These are phyloP conservation scores for Hyla sarda DNA, from an alignment of 2,113 vertebrate genomes.

Conservation along the genomic window DNA sequence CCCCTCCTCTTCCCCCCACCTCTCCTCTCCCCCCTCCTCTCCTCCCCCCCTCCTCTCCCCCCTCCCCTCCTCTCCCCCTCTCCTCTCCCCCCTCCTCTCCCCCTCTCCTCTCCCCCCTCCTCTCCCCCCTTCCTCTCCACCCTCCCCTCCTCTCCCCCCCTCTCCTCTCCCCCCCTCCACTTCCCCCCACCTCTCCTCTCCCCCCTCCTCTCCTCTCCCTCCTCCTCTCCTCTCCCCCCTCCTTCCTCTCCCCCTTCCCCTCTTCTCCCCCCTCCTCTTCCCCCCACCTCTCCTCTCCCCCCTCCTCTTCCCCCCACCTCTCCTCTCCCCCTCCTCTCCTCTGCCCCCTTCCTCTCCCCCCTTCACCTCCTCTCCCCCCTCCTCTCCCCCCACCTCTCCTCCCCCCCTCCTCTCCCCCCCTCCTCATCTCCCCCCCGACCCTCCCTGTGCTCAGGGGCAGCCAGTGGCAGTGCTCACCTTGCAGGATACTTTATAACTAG, in stretches of 20 bases:
- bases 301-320: too few relatives aligned
- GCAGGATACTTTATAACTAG: conserved; percentile 33
- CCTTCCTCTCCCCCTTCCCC: background rate
- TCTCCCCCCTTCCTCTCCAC: too few relatives aligned
- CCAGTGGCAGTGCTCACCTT: conserved; percentile 40
- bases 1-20: too few relatives aligned
- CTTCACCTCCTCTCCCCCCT: background rate
- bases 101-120: background rate
- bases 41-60: too few relatives aligned
- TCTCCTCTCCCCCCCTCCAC: too few relatives aligned
- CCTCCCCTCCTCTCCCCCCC: background rate
- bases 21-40: background rate
- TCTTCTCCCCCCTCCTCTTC: too few relatives aligned
- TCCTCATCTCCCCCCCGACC: background rate
- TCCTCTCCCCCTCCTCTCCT: too few relatives aligned
- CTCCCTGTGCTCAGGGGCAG: background rate
- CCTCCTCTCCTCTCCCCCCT: too few relatives aligned
- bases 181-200: too few relatives aligned
- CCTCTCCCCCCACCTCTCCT: background rate
- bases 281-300: background rate
- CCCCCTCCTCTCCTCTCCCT: background rate
- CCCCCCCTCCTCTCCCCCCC: too few relatives aligned
- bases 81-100: background rate
- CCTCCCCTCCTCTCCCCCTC: background rate
- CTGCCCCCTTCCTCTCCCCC: background rate